Conservation (phyloP, 2,113 vertebrate genomes). For the Semnornis frantzii region DNA sequence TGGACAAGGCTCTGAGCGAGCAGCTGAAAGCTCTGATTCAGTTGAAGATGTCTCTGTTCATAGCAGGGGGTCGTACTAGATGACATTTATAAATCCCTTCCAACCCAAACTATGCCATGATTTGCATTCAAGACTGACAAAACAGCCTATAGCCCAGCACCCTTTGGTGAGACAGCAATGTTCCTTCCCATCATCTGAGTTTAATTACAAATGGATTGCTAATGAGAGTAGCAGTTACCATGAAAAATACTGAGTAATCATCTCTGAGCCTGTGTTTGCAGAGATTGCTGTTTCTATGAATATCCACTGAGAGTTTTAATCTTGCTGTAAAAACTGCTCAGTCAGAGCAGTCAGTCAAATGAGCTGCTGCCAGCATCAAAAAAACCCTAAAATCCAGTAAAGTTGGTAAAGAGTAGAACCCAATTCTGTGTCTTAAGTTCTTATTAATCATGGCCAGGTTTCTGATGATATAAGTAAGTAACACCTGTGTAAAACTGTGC, state of each 20-base stretch:
- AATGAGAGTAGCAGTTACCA: neutral
- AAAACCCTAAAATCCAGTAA: neutral
- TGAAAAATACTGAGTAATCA: neutral
- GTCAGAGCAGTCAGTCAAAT: neutral
- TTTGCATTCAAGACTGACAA: neutral
- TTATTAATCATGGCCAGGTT: neutral
- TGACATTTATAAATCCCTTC: neutral
- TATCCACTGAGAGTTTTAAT: neutral
- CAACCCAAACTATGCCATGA: neutral
- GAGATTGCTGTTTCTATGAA: neutral
- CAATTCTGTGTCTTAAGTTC: neutral
- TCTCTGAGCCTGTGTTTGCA: neutral
- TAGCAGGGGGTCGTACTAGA: neutral
- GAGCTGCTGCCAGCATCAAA: neutral
- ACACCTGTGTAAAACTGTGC: neutral
- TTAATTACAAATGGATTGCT: neutral
- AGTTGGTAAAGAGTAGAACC: neutral
- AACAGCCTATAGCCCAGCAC: neutral
- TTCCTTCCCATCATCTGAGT: neutral
- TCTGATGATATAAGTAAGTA: neutral
- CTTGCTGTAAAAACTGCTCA: neutral
- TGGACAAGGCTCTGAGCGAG: neutral
- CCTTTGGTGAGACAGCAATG: neutral
- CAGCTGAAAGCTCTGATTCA: neutral
- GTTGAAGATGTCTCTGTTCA: neutral